Conservation (phyloP, 2,888 invertebrate genomes). For the Eilema depressum region DNA sequence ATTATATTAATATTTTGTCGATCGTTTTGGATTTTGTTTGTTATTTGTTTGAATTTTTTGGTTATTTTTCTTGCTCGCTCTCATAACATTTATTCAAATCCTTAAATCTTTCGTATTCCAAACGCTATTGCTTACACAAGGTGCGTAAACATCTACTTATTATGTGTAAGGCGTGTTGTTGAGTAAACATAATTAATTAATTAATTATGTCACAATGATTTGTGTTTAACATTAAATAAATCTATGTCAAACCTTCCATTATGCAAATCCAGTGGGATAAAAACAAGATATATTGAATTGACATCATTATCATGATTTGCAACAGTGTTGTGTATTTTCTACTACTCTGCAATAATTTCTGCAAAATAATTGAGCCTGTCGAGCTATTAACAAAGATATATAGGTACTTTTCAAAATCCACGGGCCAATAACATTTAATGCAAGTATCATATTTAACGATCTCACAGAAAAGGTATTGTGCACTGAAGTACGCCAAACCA, state of each 20-base stretch:
- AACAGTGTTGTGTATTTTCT: no score
- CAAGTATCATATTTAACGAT: no score
- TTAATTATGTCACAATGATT: slow-evolving; percentile 26
- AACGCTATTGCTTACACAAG: not conserved
- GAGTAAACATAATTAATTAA: slow-evolving; percentile 36
- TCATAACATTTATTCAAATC: not conserved
- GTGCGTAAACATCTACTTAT: not conserved
- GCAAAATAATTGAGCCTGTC: not conserved
- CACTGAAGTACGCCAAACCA: no score
- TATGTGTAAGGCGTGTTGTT: slow-evolving; percentile 9
- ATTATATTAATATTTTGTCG: no score
- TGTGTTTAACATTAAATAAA: slow-evolving; percentile 27
- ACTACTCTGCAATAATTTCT: no score
- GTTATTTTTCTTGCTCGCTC: not conserved
- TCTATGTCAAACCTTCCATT: slow-evolving; percentile 19
- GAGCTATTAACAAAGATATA: no score
- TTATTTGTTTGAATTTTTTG: no score
- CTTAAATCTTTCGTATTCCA: not conserved
- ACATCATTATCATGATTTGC: not conserved
- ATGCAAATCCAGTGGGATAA: slow-evolving; percentile 26
- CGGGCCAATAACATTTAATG: no score
- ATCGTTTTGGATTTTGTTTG: no score
- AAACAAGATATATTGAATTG: slow-evolving; percentile 4
- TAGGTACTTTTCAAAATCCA: no score
- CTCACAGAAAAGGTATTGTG: no score